These are phyloP conservation scores for Schizopygopsis pylzovi DNA, from an alignment of 2,797 vertebrate genomes.

Conservation along the genomic window DNA sequence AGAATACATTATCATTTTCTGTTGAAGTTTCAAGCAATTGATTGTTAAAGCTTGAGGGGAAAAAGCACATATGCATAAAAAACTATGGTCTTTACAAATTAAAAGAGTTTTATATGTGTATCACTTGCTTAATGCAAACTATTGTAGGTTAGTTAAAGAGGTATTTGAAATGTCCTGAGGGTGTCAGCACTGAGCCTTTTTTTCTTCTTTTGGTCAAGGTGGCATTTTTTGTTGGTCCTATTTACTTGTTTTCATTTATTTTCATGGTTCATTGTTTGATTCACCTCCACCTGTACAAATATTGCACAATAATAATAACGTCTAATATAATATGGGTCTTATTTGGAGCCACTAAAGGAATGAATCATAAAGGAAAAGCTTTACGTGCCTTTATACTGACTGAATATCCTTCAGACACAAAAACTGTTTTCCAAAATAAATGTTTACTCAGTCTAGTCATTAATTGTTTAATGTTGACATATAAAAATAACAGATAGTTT, in stretches of 20 bases:
- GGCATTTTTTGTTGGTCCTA: not conserved
- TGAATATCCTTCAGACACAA: not conserved
- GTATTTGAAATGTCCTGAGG: not conserved
- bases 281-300: not conserved
- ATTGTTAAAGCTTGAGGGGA: not conserved
- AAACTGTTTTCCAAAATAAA: not conserved
- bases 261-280: constrained; percentile 1
- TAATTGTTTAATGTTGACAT: not conserved
- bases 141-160: too few species aligned
- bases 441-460: not conserved
- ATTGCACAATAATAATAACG: not conserved
- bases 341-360: not conserved
- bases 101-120: not conserved
- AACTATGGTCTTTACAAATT: not conserved
- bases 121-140: not conserved
- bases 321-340: not conserved
- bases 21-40: not conserved
- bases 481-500: not conserved
- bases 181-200: constrained; percentile 4
- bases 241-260: not conserved
- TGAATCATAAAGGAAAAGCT: not conserved
- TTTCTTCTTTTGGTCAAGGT: not conserved
- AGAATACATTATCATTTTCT: not conserved
- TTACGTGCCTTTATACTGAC: not conserved
- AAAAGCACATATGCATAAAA: not conserved